Percentiles rank a stretch among this genome's conserved stretches.
Evolutionary conservation across 2,113 vertebrate genomes (phyloP).

Genomic region (Scatophagus argus): DNA sequence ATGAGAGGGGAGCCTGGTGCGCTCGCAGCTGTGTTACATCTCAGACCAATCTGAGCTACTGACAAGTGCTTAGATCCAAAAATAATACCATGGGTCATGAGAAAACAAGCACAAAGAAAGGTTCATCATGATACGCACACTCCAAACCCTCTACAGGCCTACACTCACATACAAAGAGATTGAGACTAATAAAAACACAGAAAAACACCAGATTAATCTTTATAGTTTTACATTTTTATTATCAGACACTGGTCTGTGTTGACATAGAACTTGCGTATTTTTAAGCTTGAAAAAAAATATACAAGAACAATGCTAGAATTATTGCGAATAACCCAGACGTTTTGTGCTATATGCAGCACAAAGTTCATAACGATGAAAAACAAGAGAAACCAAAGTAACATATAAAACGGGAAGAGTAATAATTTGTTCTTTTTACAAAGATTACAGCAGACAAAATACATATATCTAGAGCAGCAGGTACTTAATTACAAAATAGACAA

Average conservation of each 20-base stretch:
- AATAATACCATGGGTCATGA: slow-evolving; percentile 53
- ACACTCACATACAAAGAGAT: not conserved
- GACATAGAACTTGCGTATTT: slow-evolving; percentile 24
- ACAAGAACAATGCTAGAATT: slow-evolving; percentile 45
- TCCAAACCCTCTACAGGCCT: not conserved
- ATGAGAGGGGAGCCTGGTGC: slow-evolving; percentile 13
- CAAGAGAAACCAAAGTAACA: slow-evolving; percentile 51
- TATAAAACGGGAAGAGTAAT: slow-evolving; percentile 70
- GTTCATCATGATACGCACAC: not conserved
- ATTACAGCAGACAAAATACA: slow-evolving; percentile 73
- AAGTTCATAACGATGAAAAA: slow-evolving; percentile 53
- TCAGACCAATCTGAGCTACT: slow-evolving; percentile 59
- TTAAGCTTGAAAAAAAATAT: slow-evolving; percentile 63
- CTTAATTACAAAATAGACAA: slow-evolving; percentile 55
- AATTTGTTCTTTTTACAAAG: slow-evolving; percentile 73
- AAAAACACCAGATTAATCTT: not conserved
- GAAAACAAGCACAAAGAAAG: slow-evolving; percentile 6
- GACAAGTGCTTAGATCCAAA: slow-evolving; percentile 66
- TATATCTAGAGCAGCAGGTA: slow-evolving; percentile 39
- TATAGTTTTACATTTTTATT: slow-evolving; percentile 53
- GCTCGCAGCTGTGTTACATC: slow-evolving; percentile 69
- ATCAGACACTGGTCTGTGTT: slow-evolving; percentile 35
- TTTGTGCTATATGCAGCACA: slow-evolving; percentile 11
- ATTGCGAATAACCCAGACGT: slow-evolving; percentile 41
- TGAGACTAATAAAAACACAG: not conserved